Evolutionary conservation across 92 coral and sea anemone species (phyloP), one percentile per base, ranked within the genome.

Genomic region (Diadumene lineata): DNA sequence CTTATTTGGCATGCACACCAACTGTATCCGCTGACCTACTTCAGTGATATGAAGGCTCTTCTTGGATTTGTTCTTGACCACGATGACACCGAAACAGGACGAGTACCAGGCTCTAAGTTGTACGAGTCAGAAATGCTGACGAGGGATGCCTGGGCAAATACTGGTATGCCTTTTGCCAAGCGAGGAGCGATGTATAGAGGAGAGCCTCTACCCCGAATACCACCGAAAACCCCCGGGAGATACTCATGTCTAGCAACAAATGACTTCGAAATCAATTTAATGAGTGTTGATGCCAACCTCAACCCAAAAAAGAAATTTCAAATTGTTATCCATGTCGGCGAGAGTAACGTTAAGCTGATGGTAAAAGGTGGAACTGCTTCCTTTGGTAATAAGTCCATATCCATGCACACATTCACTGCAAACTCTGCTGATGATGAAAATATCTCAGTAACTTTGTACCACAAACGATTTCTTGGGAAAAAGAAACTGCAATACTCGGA

Each of bases 1-100:
- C 92, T 90, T 18, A 61, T 90, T 57, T 90, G 96, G 96, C 87
- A 84, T 55, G 90, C 85, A 31, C 96, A 90, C 72, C 87, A 68
- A 67, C 83, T 80, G 11, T 84, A 77, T 32, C 96, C 92, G 57
- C 73, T 88, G 69, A 66, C 31, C 24, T 90, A 90, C 68, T 79
- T 50, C 68, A 33, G 81, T 50, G 90, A 76, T n/a, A 90, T 75
- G 21, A 61, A 48, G 7, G 82, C 74, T 15, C 25, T 78, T 18
- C 85, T 87, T 58, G 92, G 88, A 7, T 78, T 70, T 22, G 75
- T 87, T 16, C 32, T 87, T 16, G 55, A 84, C 72, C 87, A 78
- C 56, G 88, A 88, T 55, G 92, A 81, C 72, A 56, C 83, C 0
- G 92, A 64, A 28, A 65, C 82, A 22, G 92, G 77, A 31, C 61